Percentiles rank a stretch among this genome's conserved stretches.
Conservation (phyloP, 2,113 vertebrate genomes). For the Procavia capensis region DNA sequence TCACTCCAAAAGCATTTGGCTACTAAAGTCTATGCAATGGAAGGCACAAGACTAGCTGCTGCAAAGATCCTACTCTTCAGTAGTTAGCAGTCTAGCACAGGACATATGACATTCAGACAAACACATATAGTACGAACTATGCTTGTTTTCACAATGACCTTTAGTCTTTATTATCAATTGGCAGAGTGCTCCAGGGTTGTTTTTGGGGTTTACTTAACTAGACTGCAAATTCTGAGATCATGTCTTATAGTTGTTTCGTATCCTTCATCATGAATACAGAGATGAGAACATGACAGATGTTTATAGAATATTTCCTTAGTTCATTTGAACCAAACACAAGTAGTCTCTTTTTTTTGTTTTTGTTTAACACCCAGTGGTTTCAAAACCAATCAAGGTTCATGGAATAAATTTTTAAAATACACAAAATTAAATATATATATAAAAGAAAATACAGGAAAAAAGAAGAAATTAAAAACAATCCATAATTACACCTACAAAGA, state of each 20-base stretch:
- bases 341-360: neutral
- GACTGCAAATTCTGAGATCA: neutral
- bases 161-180: neutral
- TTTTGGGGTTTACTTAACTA: neutral
- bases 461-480: neutral
- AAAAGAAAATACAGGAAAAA: neutral
- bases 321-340: neutral
- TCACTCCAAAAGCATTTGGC: neutral
- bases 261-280: neutral
- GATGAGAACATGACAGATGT: neutral
- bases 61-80: neutral
- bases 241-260: neutral
- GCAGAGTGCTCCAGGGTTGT: fast-evolving
- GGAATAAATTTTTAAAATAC: neutral
- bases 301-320: neutral
- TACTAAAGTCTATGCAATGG: neutral
- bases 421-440: neutral
- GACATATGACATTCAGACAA: neutral
- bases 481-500: neutral
- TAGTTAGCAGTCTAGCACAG: neutral
- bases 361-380: neutral
- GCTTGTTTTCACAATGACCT: neutral
- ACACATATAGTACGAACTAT: neutral
- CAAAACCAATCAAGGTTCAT: neutral
- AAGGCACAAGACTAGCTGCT: neutral